Base-by-base conservation (phyloP, 2,888 invertebrate genomes). In the Caenorhabditis sulstoni region DNA sequence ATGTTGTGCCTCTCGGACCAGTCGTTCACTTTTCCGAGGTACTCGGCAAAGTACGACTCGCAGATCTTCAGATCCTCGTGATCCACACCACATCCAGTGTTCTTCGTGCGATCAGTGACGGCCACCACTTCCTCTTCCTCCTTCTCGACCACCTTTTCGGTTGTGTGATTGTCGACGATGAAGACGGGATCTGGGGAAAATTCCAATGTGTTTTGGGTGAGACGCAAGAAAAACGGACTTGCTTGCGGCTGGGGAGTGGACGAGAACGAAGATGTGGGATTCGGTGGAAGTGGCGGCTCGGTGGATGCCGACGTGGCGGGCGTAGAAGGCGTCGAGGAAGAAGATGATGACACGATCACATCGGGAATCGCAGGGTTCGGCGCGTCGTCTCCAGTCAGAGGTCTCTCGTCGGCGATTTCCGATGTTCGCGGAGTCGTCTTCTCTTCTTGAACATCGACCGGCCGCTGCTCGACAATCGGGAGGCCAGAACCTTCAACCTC, bases 61-160 rank as follows among this genome's bases (percentile, higher is more conserved):
- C 86, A 86, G 49, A 86, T 78, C 29, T 79, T 74, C 67, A 86
- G 74, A 64, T 86, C 86, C 37, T 81, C 76, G 45, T 84, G 83
- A 20, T 77, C 78, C 1, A 67, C 57, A 18, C 79, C 70, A 61
- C 83, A 83, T n/a, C 71, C 79, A 44, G 68, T 55, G 41, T 59
- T 75, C 52, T 52, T 16, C 41, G 23, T 35, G 16, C 20, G 23
- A 18, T 73, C 65, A 14, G 49, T 23, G 16, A 22, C 41, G 22
- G 62, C 53, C 47, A 45, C 49, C 23, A 50, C 41, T 23, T 65
- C 52, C 22, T 62, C 50, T 2, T 39, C 16, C 8, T 3, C n/a
- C 12, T 50, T 49, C 1, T 74, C 66, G 0, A 57, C 59, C 16
- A 12, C 55, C 61, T 55, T 45, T 29, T 55, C 61, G n/a, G 58